phyloP scores from a whole-genome alignment of 2,888 invertebrate genomes.

The Syrista parreyssii region DNA sequence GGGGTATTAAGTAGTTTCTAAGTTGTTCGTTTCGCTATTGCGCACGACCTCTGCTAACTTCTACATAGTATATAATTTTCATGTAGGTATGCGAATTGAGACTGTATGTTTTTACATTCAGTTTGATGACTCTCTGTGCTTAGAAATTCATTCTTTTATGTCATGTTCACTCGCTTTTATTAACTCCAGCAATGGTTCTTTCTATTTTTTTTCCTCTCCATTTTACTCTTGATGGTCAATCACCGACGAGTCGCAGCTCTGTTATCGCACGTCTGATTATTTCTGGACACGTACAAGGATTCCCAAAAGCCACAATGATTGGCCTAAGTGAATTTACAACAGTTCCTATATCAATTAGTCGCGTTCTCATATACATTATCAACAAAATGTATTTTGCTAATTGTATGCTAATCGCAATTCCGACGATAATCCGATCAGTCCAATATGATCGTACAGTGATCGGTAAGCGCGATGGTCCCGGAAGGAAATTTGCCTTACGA shows the following conservation, averaged over 20 bases:
- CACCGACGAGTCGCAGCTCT: background rate
- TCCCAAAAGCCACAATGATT: background rate
- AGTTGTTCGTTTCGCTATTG: slow-evolving; percentile 23
- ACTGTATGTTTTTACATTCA: slow-evolving; percentile 10
- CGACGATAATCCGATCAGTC: background rate
- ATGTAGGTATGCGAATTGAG: slow-evolving; percentile 10
- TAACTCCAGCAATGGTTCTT: background rate
- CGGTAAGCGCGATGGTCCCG: background rate
- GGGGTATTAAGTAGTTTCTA: slow-evolving; percentile 22
- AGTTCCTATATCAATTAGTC: background rate
- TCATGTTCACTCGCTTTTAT: background rate
- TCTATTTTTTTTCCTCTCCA: background rate
- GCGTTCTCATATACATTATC: background rate
- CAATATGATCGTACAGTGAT: background rate
- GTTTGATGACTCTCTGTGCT: background rate
- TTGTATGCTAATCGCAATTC: background rate
- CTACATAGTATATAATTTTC: slow-evolving; percentile 28
- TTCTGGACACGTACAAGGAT: background rate
- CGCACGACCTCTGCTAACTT: slow-evolving; percentile 30
- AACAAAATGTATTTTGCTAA: background rate
- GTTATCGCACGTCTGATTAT: background rate
- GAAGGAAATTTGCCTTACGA: background rate
- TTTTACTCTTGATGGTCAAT: background rate
- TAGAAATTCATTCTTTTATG: background rate
- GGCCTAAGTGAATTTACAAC: background rate